Evolutionary conservation across 2,113 vertebrate species (phyloP).

Genomic region (Sarotherodon lohbergeri): DNA sequence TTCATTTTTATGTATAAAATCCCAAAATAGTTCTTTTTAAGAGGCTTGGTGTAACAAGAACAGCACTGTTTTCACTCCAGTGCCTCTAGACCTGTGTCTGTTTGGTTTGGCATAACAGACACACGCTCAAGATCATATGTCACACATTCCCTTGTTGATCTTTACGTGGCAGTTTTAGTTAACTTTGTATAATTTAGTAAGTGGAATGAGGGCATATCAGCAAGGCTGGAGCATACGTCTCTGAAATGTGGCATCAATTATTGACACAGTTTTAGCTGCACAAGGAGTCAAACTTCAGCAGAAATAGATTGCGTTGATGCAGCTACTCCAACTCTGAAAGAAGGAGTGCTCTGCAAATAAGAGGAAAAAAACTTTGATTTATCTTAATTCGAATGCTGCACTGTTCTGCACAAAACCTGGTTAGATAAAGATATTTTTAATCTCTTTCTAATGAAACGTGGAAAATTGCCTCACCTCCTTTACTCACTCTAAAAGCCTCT

Average conservation of each 20-base stretch:
- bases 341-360: not conserved
- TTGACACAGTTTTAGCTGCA: conserved; percentile 24
- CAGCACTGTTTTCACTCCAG: not conserved
- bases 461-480: not conserved
- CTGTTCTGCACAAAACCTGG: not conserved
- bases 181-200: conserved; percentile 19
- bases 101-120: not conserved
- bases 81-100: not conserved
- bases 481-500: not conserved
- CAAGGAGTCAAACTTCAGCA: conserved; percentile 7
- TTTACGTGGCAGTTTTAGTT: not conserved
- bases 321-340: not conserved
- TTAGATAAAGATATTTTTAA: not conserved
- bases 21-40: not conserved
- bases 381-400: not conserved
- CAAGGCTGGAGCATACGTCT: not conserved
- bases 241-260: conserved; percentile 36
- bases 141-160: not conserved
- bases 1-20: not conserved
- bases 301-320: conserved; percentile 9
- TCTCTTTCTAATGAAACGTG: not conserved
- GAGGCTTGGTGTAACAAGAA: not conserved
- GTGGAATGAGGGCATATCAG: not conserved
- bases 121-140: not conserved
- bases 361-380: not conserved